Evolutionary conservation across 2,797 vertebrate species (phyloP).

Genomic region (Petrocephalus schoutedeni): DNA sequence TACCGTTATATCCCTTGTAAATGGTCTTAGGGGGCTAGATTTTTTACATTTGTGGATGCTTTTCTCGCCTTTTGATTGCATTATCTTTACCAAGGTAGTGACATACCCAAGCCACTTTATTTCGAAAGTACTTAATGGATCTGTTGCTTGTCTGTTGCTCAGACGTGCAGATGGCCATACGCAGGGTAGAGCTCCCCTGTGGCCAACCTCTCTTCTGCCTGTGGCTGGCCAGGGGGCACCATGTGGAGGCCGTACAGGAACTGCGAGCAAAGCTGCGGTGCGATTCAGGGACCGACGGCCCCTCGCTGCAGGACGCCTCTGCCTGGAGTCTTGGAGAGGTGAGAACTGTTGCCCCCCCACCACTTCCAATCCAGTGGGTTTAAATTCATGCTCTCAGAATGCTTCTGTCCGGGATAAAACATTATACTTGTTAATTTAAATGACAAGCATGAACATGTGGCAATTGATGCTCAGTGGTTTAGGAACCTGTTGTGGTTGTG

Average conservation of each 20-base stretch:
- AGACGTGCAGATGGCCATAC: conserved; percentile 80
- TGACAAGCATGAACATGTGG: neutral
- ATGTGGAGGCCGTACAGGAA: conserved; percentile 60
- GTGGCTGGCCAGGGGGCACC: conserved; percentile 74
- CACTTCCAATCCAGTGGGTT: neutral
- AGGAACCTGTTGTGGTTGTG: neutral
- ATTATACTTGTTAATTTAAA: neutral
- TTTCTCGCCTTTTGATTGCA: neutral
- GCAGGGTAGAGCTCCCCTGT: conserved; percentile 54
- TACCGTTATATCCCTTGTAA: too few relatives aligned
- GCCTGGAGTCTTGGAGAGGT: conserved; percentile 71
- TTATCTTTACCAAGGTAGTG: neutral
- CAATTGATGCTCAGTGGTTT: neutral
- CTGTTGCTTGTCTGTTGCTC: neutral
- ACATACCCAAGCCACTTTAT: neutral
- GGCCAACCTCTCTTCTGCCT: conserved; percentile 70
- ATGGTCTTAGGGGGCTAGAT: neutral
- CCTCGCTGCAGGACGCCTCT: conserved; percentile 58
- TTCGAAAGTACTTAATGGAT: neutral
- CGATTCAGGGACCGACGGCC: conserved; percentile 50
- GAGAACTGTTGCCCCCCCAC: conserved; percentile 29
- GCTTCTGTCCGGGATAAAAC: neutral
- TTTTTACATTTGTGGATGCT: neutral
- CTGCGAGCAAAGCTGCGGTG: conserved; percentile 48
- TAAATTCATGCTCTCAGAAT: neutral